Percentiles rank a stretch among this genome's conserved stretches.
phyloP scores from a whole-genome alignment of 2,113 vertebrate genomes.

The Spea bombifrons region DNA sequence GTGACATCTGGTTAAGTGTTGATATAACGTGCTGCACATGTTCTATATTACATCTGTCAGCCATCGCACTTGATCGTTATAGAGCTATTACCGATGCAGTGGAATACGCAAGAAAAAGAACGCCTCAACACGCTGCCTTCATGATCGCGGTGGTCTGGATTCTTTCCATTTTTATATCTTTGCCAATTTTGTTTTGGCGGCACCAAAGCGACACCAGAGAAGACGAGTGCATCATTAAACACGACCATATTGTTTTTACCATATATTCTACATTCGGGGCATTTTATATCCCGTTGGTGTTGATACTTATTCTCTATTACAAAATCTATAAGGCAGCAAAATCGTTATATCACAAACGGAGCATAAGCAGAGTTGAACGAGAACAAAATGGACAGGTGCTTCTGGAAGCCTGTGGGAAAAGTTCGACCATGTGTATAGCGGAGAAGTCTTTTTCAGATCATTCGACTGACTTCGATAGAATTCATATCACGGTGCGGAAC shows the following conservation, averaged over 20 bases:
- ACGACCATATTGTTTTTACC: conserved; percentile 85
- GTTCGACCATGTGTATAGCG: conserved; percentile 67
- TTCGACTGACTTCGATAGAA: conserved; percentile 79
- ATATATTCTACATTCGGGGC: conserved; percentile 94
- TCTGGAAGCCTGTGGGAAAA: conserved; percentile 74
- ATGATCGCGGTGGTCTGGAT: conserved; percentile 92
- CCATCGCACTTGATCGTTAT: conserved; percentile 92
- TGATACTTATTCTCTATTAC: conserved; percentile 97
- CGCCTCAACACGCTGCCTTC: conserved; percentile 79
- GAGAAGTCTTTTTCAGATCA: conserved; percentile 88
- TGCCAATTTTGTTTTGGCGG: conserved; percentile 89
- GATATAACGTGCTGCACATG: conserved; percentile 96
- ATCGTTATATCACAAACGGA: conserved; percentile 86
- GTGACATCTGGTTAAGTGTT: conserved; percentile 90
- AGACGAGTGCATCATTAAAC: conserved; percentile 89
- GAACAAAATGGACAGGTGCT: conserved; percentile 85
- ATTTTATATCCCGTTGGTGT: conserved; percentile 89
- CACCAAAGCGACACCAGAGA: conserved; percentile 75
- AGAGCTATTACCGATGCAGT: conserved; percentile 91
- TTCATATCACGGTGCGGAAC: conserved; percentile 65
- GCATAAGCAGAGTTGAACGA: conserved; percentile 77
- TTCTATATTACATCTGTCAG: conserved; percentile 92
- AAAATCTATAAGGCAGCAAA: conserved; percentile 97
- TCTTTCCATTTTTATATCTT: conserved; percentile 89
- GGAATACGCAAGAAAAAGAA: conserved; percentile 90